Evolutionary conservation across 2,113 vertebrate species (phyloP).

Genomic region (Sigmodon hispidus): DNA sequence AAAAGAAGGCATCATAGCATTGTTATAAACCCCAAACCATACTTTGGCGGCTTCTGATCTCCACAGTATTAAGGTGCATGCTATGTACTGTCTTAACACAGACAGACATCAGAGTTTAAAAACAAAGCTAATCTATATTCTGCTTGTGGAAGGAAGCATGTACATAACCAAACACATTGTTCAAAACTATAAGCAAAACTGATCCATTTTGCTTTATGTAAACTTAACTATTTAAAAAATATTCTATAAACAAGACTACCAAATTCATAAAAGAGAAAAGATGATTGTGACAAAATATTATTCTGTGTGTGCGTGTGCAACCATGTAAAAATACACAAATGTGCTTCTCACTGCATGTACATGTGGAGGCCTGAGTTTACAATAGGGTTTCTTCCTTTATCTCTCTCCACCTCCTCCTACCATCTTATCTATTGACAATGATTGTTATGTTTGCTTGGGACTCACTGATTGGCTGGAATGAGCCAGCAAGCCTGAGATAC

Average conservation of each 20-base stretch:
- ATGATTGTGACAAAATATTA: background rate
- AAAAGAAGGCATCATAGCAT: background rate
- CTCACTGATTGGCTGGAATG: background rate
- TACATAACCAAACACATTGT: background rate
- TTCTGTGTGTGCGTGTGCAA: background rate
- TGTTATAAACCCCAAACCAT: background rate
- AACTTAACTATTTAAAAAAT: background rate
- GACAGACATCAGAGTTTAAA: background rate
- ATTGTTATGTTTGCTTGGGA: background rate
- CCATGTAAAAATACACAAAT: no score
- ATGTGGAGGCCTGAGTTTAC: no score
- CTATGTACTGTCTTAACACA: background rate
- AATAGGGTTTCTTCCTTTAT: background rate
- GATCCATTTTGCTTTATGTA: background rate
- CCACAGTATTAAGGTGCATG: background rate
- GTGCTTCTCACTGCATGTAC: background rate
- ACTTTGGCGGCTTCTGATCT: background rate
- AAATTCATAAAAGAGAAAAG: slow-evolving; percentile 22
- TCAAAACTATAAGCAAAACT: background rate
- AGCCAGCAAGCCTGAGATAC: background rate
- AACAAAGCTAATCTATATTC: background rate
- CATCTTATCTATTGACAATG: background rate
- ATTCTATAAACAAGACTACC: background rate
- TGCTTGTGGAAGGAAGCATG: background rate
- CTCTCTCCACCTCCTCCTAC: background rate